phyloP scores from a whole-genome alignment of 2,113 vertebrate genomes.

The Myocastor coypus region DNA sequence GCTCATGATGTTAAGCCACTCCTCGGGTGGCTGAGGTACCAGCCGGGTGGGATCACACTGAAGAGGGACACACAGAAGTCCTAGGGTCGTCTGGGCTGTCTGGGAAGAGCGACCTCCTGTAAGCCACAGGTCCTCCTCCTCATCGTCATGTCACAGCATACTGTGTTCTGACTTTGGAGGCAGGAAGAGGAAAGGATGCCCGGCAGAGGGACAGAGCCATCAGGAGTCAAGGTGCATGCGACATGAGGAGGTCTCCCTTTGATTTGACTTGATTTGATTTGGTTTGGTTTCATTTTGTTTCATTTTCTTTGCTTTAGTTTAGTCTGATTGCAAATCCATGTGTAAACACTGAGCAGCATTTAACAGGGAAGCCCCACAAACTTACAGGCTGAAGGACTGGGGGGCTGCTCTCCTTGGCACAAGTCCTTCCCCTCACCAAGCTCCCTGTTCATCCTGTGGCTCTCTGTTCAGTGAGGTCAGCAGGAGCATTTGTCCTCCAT shows the following conservation, averaged over 20 bases:
- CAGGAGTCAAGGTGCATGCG: not conserved
- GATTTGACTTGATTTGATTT: not conserved
- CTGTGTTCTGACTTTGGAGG: not conserved
- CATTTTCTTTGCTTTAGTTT: not conserved
- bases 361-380: no score
- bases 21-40: no score
- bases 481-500: not conserved
- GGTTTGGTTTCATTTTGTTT: not conserved
- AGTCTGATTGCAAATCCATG: no score
- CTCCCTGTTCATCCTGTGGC: accelerated
- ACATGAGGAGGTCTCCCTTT: not conserved
- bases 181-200: not conserved
- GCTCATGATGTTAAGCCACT: not conserved
- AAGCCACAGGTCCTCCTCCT: not conserved
- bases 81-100: accelerated
- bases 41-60: not conserved
- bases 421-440: not conserved
- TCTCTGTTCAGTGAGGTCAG: not conserved
- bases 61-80: accelerated
- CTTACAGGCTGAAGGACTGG: no score
- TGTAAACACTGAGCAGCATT: accelerated
- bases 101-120: not conserved
- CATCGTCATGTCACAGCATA: not conserved
- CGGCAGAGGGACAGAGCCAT: not conserved
- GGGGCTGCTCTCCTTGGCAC: not conserved